phyloP scores from a whole-genome alignment of 2,888 invertebrate species.

The Chrysina gloriosa region DNA sequence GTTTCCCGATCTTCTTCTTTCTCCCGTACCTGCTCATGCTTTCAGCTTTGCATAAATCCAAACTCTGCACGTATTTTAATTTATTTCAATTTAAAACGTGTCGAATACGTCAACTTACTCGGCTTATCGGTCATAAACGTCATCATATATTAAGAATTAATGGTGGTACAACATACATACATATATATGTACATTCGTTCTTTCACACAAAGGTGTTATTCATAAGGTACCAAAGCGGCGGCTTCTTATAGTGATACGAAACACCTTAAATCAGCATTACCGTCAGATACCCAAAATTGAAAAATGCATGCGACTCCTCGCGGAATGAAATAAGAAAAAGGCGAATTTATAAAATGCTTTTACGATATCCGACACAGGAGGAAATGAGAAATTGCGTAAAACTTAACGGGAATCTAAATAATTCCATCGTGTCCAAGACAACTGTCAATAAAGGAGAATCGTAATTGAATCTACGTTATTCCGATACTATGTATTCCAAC shows the following conservation, averaged over 20 bases:
- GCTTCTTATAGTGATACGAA: not conserved
- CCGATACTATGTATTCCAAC: not conserved
- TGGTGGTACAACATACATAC: too few species aligned
- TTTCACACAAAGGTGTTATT: not conserved
- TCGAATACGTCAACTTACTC: too few species aligned
- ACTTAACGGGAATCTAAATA: constrained; percentile 15
- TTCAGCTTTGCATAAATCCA: too few species aligned
- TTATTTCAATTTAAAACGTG: too few species aligned
- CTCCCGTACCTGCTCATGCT: too few species aligned
- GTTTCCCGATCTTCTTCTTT: too few species aligned
- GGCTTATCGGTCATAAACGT: too few species aligned
- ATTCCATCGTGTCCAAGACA: not conserved
- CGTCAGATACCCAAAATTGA: not conserved
- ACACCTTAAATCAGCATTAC: constrained; percentile 10
- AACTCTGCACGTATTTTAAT: too few species aligned
- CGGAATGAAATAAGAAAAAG: not conserved
- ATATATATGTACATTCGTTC: too few species aligned
- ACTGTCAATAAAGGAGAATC: constrained; percentile 16
- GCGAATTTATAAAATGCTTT: constrained; percentile 7
- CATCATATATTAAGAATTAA: too few species aligned
- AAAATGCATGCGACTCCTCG: not conserved
- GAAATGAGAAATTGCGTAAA: constrained; percentile 6
- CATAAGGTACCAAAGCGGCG: not conserved
- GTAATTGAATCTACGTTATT: constrained; percentile 13
- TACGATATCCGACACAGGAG: constrained; percentile 1